phyloP scores from a whole-genome alignment of 2,888 invertebrate species.

The Caenorhabditis doughertyi region DNA sequence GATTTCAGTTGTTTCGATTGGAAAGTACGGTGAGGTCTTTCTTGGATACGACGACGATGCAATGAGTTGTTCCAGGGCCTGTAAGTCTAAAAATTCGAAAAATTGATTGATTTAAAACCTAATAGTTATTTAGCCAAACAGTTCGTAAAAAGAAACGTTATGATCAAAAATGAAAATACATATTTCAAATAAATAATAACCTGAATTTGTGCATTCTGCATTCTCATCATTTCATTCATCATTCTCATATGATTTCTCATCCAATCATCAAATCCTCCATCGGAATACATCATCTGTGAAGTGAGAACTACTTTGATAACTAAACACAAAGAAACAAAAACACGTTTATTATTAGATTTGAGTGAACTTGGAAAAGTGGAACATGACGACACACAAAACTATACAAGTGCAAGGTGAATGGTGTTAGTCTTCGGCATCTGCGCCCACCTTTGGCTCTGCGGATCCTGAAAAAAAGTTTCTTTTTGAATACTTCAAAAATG shows the following conservation, averaged over 20 bases:
- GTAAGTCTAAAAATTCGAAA: slow-evolving; percentile 24
- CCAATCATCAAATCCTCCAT: slow-evolving; percentile 36
- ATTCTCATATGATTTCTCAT: slow-evolving; percentile 35
- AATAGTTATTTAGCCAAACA: slow-evolving; percentile 3
- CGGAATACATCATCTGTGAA: slow-evolving; percentile 18
- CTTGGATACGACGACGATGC: slow-evolving; percentile 31
- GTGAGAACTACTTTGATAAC: background rate
- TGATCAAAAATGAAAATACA: slow-evolving; percentile 1
- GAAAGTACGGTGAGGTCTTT: background rate
- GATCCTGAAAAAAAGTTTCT: slow-evolving; percentile 31
- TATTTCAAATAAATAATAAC: slow-evolving; percentile 24
- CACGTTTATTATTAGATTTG: slow-evolving; percentile 51
- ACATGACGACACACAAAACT: slow-evolving; percentile 22
- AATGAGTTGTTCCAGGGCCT: slow-evolving; percentile 53
- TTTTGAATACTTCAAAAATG: background rate
- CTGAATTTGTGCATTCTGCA: slow-evolving; percentile 57
- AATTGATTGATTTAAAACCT: background rate
- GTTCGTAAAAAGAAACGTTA: background rate
- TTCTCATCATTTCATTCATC: slow-evolving; percentile 48
- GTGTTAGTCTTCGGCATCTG: slow-evolving; percentile 41
- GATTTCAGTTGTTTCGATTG: background rate
- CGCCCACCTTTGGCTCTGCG: slow-evolving; percentile 53
- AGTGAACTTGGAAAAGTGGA: background rate
- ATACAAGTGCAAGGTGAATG: slow-evolving; percentile 25
- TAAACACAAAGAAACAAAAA: slow-evolving; percentile 37